Evolutionary conservation across 1,140 invertebrate species (phyloP).

Genomic region (Palaemon carinicauda): DNA sequence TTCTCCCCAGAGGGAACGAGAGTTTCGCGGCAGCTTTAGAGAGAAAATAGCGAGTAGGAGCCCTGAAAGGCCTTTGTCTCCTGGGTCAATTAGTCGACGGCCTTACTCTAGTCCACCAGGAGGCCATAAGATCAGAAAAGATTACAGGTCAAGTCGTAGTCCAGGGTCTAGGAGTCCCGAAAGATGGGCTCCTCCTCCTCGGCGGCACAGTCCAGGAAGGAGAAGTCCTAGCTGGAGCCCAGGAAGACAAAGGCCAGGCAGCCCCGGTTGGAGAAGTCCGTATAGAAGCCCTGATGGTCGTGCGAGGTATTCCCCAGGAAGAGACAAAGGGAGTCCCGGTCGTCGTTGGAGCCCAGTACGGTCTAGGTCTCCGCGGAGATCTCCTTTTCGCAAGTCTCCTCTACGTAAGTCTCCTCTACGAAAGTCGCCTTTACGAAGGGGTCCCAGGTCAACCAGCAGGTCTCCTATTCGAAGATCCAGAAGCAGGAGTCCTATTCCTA

Average conservation of each 20-base stretch:
- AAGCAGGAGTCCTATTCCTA: conserved; percentile 14
- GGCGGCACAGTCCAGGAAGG: conserved; percentile 3
- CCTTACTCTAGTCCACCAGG: not conserved
- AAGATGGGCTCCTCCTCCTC: not conserved
- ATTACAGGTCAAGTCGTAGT: conserved; percentile 15
- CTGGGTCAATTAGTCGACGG: not conserved
- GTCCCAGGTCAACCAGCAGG: not conserved
- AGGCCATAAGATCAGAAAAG: not conserved
- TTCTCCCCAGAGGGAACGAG: not conserved
- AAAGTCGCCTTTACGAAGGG: not conserved
- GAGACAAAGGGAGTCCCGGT: conserved; percentile 11
- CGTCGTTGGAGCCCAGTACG: conserved; percentile 23
- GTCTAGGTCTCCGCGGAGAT: not conserved
- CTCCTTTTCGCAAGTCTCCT: not conserved
- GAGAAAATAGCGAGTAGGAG: not conserved
- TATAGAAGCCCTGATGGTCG: conserved; percentile 2
- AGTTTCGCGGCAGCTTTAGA: not conserved
- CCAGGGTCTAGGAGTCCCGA: conserved; percentile 21
- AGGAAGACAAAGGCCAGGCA: not conserved
- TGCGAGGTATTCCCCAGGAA: not conserved
- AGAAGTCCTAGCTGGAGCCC: conserved; percentile 31
- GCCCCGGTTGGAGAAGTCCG: conserved; percentile 38
- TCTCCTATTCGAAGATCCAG: not conserved
- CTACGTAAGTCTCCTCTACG: not conserved
- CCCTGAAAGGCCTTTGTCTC: conserved; percentile 4